Evolutionary conservation across 2,797 vertebrate species (phyloP), one percentile per base, ranked within the genome.

Genomic region (Chelidonichthys spinosus): DNA sequence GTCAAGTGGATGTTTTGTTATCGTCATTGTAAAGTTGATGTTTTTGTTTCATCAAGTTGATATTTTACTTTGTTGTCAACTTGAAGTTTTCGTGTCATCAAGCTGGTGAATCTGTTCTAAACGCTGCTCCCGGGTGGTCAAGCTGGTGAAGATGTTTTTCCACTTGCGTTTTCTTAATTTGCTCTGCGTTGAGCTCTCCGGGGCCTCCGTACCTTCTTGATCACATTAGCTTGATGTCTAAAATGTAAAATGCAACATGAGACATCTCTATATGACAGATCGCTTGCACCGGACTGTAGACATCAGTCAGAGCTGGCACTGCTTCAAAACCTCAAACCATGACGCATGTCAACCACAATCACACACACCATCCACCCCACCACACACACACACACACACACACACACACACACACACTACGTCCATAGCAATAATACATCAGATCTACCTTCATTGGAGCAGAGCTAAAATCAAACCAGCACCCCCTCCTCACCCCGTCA

Each of bases 381-480:
- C 74, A 59, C 68, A 54, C 71, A 49, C 63, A 64, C 25, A 25
- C n/a, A 25, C 25, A 25, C 85, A 64, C 25, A 25, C n/a, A 25
- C 25, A 25, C 85, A 81, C 74, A 63, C 77, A 58, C 43, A 54
- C 65, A 13, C 18, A 54, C 9, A 44, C n/a, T 67, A 83, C 25
- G 90, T 92, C 91, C 78, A 85, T 73, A 88, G 77, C 84, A 92
- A 92, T 92, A 78, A 91, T 69, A 82, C 80, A 75, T 92, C 92
- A 90, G 81, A 88, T 90, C 76, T 69, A 87, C 86, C 89, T 91
- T 92, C 83, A 91, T 90, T 87, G 92, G 77, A 91, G 85, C 78
- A 58, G 88, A 91, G 84, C 82, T 87, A 87, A 91, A 92, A 91
- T 89, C 90, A 90, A 89, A 78, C 60, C 50, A 1, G 4, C 13